Evolutionary conservation across 92 coral and sea anemone genomes (phyloP).

Genomic region (Siderastrea siderea): DNA sequence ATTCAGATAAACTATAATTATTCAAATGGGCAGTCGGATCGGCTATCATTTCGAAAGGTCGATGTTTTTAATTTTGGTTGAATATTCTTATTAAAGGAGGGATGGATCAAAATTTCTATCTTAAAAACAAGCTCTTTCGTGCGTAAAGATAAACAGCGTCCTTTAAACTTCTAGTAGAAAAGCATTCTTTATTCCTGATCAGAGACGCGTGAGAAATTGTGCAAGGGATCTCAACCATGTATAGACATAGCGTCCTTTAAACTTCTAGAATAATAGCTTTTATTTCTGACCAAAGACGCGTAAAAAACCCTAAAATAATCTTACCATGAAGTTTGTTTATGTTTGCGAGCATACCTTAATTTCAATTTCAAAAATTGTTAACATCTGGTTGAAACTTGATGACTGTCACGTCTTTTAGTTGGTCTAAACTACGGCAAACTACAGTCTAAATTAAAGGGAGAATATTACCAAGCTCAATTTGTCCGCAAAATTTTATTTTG

Average conservation of each 20-base stretch:
- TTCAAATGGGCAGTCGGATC: too few species aligned
- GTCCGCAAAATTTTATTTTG: too few species aligned
- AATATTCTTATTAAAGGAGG: neutral
- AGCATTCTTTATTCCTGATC: slow-evolving; percentile 4
- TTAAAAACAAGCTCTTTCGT: neutral
- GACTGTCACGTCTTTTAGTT: too few species aligned
- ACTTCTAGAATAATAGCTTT: neutral
- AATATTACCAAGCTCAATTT: too few species aligned
- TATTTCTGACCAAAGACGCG: neutral
- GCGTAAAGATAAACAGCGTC: neutral
- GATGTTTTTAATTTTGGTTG: neutral
- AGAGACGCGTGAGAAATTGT: slow-evolving; percentile 8
- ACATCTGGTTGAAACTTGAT: too few species aligned
- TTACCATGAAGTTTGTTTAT: too few species aligned
- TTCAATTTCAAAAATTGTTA: too few species aligned
- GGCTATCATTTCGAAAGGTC: neutral
- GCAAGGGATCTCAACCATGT: neutral
- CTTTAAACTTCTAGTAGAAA: neutral
- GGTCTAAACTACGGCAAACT: too few species aligned
- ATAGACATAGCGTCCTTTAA: neutral
- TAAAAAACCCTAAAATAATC: neutral
- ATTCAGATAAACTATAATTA: too few species aligned
- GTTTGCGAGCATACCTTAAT: too few species aligned
- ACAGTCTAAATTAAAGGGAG: too few species aligned
- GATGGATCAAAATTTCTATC: neutral